Evolutionary conservation across 2,888 invertebrate species (phyloP), one percentile per base, ranked within the genome.

Genomic region (Brachyptera risi): DNA sequence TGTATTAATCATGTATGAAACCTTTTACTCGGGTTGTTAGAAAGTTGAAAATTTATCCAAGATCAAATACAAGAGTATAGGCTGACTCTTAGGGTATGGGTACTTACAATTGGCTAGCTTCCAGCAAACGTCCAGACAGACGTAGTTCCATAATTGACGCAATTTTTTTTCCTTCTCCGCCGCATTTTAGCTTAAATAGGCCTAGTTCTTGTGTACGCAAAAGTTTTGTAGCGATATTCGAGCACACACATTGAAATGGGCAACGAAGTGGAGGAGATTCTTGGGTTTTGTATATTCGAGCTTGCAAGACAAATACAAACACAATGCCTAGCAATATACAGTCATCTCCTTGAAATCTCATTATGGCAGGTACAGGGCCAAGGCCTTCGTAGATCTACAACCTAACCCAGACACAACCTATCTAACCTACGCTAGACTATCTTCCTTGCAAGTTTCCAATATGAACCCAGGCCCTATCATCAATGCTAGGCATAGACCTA

Each of bases 91-190:
- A 13, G 38, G 37, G 35, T 56, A 56, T 59, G 19, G 44, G 38
- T 62, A 81, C 85, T 83, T 79, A 87, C 87, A 87, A 74, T 73
- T 84, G 85, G 56, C 84, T 78, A 65, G 86, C 79, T 70, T 83
- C 81, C 65, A 77, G 77, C 71, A 82, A 81, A 63, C 86, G 74
- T 71, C 80, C 80, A 68, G 80, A 79, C 61, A 87, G 73, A 71
- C 86, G 81, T 66, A 87, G 77, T 71, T 84, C 83, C 66, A 83
- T 82, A 31, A 84, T 73, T 69, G 82, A 82, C 24, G 78, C 78
- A 63, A 86, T 79, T 65, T 80, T 24, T 79, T 65, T 80, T 23
- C 83, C 79, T 58, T 73, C 75, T 58, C 83, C 83, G 2, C 83
- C 83, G 71, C 87, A 87, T 71, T 80, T 82, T 60, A 86, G 76